Evolutionary conservation across 2,888 invertebrate species (phyloP), one percentile per base, ranked within the genome.

Genomic region (Lochmaea crataegi): DNA sequence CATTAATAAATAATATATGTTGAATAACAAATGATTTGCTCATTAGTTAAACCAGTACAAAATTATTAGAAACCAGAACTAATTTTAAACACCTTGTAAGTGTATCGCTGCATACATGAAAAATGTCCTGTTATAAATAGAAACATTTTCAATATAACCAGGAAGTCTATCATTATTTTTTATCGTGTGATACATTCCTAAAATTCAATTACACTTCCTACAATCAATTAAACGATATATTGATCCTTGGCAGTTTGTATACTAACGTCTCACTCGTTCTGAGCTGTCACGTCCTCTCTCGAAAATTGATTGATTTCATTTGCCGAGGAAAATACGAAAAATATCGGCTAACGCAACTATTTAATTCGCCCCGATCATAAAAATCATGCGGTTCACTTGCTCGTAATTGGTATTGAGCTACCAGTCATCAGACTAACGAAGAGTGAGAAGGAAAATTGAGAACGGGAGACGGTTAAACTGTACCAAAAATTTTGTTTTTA

Each of bases 381-480:
- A 77, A 77, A 77, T 77, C 74, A 77, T 75, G 65, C 69, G 74
- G 74, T 69, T 73, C 74, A 73, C 73, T 77, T 73, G 57, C 74
- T 63, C 57, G 74, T 77, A 77, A 77, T 77, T 77, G 77, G 77
- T 77, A 74, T 77, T 74, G 77, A 68, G 75, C 75, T 77, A 74
- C 77, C 70, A 71, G 71, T 75, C 70, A 71, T 68, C 70, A 61
- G 68, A 64, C 65, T 71, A 74, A 74, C 71, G 74, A 68, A 65
- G 65, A 71, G 68, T 7, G 65, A 61, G 65, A 74, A 16, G 14
- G 26, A 51, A 41, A 22, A 68, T 58, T 5, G 48, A 16, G 22
- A 61, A 38, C 11, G 7, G 3, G 53, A 53, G 18, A 53, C 6
- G 48, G 5, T 16, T 18, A 2, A 18, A 38, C 2, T 14, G 38